Evolutionary conservation across 1,140 invertebrate species (phyloP).

Genomic region (Chironomus tepperi): DNA sequence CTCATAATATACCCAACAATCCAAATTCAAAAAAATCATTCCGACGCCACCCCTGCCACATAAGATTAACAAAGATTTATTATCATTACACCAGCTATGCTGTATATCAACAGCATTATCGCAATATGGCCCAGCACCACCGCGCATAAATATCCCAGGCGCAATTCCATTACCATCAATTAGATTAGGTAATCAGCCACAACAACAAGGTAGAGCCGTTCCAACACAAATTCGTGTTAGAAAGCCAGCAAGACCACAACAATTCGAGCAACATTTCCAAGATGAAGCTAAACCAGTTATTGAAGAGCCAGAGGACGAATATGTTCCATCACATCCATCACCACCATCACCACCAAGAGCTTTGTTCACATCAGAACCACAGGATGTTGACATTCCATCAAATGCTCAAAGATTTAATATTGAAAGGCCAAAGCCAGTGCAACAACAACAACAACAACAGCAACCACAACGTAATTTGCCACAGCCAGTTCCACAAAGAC

Average conservation of each 20-base stretch:
- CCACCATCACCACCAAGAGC: slow-evolving; percentile 35
- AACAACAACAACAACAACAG: slow-evolving; percentile 28
- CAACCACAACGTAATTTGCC: slow-evolving; percentile 31
- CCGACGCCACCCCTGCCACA: too few relatives aligned
- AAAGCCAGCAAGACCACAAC: slow-evolving; percentile 41
- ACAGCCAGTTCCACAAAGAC: slow-evolving; percentile 24
- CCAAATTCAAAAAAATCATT: too few relatives aligned
- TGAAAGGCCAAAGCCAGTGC: slow-evolving; percentile 30
- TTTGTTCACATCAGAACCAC: slow-evolving; percentile 35
- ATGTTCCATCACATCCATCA: slow-evolving; percentile 34
- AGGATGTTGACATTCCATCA: slow-evolving; percentile 21
- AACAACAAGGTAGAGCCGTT: slow-evolving; percentile 39
- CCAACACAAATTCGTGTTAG: slow-evolving; percentile 40
- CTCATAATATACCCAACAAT: too few relatives aligned
- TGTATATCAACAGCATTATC: slow-evolving; percentile 42
- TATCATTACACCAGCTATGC: slow-evolving; percentile 36
- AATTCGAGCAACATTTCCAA: slow-evolving; percentile 39
- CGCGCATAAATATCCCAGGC: slow-evolving; percentile 50
- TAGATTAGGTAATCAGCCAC: slow-evolving; percentile 28
- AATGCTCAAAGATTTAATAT: slow-evolving; percentile 35
- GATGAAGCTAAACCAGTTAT: slow-evolving; percentile 49
- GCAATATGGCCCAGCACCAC: slow-evolving; percentile 44
- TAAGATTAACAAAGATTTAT: too few relatives aligned
- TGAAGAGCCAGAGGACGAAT: slow-evolving; percentile 46
- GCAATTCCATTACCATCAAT: slow-evolving; percentile 41